Evolutionary conservation across 2,797 vertebrate species (phyloP), one percentile per base, ranked within the genome.

Genomic region (Eulemur rubriventer): DNA sequence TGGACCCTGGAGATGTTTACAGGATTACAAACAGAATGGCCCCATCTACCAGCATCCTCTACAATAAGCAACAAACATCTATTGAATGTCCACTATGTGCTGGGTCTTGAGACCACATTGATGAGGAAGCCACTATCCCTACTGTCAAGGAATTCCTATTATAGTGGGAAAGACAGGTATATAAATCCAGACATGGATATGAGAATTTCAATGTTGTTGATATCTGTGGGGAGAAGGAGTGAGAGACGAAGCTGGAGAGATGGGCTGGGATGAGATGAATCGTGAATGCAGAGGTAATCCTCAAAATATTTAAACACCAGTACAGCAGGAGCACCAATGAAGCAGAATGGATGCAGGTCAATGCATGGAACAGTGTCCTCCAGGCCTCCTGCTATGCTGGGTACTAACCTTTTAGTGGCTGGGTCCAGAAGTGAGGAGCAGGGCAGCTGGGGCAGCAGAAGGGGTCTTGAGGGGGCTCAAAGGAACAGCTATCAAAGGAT

Each of bases 271-370:
- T 95, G 28, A 94, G 69, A 90, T 89, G 78, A 98, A 94, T 30
- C 17, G 35, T 67, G 22, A 87, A 75, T 89, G 14, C 67, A 70
- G 50, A 96, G 73, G n/a, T 41, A 88, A 80, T 91, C 35, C 69
- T 91, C 59, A 89, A 95, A 91, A 94, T 85, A 91, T 50, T 78
- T 65, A 69, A 95, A 89, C 96, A 63, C 28, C 16, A 73, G 57
- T 86, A 88, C 7, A 78, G n/a, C 26, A 82, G 33, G 35, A 95
- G 35, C 76, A 94, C 17, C 55, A 79, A 63, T 28, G n/a, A 86
- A 65, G 43, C 46, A 65, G 30, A 92, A 84, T 38, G 18, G 35
- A 48, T 89, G 11, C 11, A 78, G 55, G 30, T 81, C 28, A 88
- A 78, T 6, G 14, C 17, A 38, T 35, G n/a, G 6, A 92, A 86